Conservation (phyloP, 1,140 invertebrate species). For the Drosophila pachea region DNA sequence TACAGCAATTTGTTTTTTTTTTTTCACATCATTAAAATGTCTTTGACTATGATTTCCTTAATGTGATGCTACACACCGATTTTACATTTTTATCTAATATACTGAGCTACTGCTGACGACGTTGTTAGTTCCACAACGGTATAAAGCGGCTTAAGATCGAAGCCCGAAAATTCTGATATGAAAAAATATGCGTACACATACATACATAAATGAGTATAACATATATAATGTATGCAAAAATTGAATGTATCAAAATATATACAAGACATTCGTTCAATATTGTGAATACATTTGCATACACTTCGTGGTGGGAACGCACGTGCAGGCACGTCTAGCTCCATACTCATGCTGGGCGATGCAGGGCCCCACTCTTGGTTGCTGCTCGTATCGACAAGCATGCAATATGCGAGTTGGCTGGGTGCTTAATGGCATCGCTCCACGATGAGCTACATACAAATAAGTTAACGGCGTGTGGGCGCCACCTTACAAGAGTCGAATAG, state of each 20-base stretch:
- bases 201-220: slow-evolving; percentile 39
- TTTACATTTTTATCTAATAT: slow-evolving; percentile 16
- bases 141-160: slow-evolving; percentile 43
- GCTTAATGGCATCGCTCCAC: slow-evolving; percentile 56
- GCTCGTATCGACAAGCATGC: slow-evolving; percentile 62
- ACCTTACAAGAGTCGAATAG: slow-evolving; percentile 25
- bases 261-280: slow-evolving; percentile 21
- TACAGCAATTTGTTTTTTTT: no score
- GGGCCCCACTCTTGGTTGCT: neutral
- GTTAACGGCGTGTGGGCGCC: slow-evolving; percentile 61
- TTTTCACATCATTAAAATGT: slow-evolving; percentile 64
- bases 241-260: neutral
- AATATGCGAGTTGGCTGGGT: slow-evolving; percentile 48
- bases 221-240: neutral
- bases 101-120: slow-evolving; percentile 4
- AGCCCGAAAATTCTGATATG: slow-evolving; percentile 33
- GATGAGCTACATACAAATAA: slow-evolving; percentile 67
- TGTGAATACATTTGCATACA: slow-evolving; percentile 68
- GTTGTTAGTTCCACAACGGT: slow-evolving; percentile 4
- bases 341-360: neutral
- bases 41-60: slow-evolving; percentile 43
- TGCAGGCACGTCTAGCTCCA: slow-evolving; percentile 5
- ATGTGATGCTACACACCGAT: slow-evolving; percentile 22
- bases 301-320: slow-evolving; percentile 52
- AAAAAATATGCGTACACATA: slow-evolving; percentile 52